Conservation (phyloP, 2,888 invertebrate species). For the Allolobophora icterica region DNA sequence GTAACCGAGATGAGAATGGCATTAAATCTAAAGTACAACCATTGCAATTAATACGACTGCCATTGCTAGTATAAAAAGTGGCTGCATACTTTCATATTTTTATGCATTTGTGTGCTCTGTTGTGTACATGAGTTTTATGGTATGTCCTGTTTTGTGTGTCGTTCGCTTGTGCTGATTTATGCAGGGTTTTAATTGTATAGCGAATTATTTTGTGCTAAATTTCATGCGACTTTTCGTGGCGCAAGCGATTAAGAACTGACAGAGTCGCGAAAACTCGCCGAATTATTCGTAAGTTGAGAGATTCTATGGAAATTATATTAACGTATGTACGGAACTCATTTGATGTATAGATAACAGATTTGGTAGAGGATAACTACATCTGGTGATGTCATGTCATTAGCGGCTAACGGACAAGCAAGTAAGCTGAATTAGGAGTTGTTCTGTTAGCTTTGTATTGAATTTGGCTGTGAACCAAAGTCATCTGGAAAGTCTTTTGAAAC, state of each 20-base stretch:
- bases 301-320: slow-evolving; percentile 13
- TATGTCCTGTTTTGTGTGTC: neutral
- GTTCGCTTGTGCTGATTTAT: neutral
- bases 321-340: neutral
- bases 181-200: slow-evolving; percentile 17
- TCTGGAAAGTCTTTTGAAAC: neutral
- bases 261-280: neutral
- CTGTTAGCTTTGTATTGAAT: neutral
- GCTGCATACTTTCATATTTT: neutral
- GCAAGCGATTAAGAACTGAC: neutral
- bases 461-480: neutral
- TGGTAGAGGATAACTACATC: neutral
- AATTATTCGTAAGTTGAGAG: neutral
- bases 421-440: neutral
- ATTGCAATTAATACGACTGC: neutral
- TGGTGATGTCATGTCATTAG: neutral
- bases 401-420: no score
- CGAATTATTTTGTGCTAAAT: slow-evolving; percentile 5
- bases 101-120: neutral
- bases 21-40: neutral
- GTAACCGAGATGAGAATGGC: neutral
- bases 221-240: neutral
- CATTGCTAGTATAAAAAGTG: neutral
- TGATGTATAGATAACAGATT: neutral
- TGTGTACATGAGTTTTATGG: neutral